These are phyloP conservation scores for Carlito syrichta DNA, from an alignment of 2,113 vertebrate genomes.

Conservation along the genomic window DNA sequence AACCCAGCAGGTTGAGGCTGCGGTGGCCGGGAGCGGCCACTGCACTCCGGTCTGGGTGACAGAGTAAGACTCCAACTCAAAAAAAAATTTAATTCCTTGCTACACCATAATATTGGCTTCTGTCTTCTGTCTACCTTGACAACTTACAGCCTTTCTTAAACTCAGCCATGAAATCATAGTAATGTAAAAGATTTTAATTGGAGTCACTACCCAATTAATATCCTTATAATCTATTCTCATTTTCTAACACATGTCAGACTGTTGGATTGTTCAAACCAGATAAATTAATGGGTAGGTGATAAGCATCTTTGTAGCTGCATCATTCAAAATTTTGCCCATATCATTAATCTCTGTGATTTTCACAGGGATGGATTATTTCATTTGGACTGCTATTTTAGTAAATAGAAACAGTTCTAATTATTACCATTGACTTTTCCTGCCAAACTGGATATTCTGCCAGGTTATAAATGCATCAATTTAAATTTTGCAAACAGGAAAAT, in stretches of 20 bases:
- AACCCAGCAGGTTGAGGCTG: no score
- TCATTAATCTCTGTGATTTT: neutral
- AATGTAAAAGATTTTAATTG: neutral
- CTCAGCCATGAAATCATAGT: neutral
- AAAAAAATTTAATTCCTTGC: neutral
- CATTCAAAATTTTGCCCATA: neutral
- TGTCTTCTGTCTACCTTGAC: neutral
- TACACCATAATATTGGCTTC: neutral
- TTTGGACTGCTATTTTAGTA: neutral
- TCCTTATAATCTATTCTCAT: conserved; percentile 22
- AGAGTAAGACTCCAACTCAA: no score
- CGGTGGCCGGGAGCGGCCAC: no score
- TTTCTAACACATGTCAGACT: neutral
- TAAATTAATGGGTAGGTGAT: conserved; percentile 17
- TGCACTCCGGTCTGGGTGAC: no score
- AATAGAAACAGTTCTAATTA: neutral
- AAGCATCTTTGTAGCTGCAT: neutral
- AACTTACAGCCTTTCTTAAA: neutral
- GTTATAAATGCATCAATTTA: neutral
- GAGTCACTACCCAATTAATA: neutral
- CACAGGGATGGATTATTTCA: neutral
- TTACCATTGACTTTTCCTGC: conserved; percentile 3
- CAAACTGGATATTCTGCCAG: neutral
- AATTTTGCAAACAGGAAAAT: neutral
- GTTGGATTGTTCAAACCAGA: neutral